phyloP scores from a whole-genome alignment of 64 coral and sea anemone genomes.

The Pocillopora damicornis region DNA sequence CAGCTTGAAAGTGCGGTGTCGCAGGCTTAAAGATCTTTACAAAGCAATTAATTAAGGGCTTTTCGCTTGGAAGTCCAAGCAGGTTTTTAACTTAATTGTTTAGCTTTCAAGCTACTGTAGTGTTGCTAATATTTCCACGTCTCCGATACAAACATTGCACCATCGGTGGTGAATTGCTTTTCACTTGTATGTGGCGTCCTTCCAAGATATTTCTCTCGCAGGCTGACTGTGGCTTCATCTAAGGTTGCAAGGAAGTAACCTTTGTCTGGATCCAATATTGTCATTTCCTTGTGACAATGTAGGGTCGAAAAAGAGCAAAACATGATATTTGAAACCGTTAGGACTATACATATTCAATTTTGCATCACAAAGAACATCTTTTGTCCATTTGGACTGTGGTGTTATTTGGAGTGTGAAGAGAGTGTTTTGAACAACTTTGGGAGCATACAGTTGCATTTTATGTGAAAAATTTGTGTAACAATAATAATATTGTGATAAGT shows the following conservation, averaged over 20 bases:
- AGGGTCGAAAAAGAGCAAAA: neutral
- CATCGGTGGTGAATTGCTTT: no score
- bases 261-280: neutral
- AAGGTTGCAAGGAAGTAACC: neutral
- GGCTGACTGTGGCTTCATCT: no score
- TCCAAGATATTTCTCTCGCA: no score
- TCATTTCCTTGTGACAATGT: neutral
- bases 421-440: neutral
- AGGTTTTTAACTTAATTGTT: neutral
- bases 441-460: neutral
- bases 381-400: neutral
- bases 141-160: no score
- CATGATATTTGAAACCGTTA: conserved; percentile 2
- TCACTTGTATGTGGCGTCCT: no score
- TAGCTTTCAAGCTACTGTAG: neutral
- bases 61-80: neutral
- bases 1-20: neutral
- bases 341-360: neutral
- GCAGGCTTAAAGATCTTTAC: neutral
- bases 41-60: neutral
- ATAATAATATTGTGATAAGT: neutral
- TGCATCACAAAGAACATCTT: neutral
- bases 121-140: no score
- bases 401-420: neutral
- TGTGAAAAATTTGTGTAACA: neutral